phyloP scores from a whole-genome alignment of 1,140 invertebrate species.

The Thaumetopoea pityocampa region DNA sequence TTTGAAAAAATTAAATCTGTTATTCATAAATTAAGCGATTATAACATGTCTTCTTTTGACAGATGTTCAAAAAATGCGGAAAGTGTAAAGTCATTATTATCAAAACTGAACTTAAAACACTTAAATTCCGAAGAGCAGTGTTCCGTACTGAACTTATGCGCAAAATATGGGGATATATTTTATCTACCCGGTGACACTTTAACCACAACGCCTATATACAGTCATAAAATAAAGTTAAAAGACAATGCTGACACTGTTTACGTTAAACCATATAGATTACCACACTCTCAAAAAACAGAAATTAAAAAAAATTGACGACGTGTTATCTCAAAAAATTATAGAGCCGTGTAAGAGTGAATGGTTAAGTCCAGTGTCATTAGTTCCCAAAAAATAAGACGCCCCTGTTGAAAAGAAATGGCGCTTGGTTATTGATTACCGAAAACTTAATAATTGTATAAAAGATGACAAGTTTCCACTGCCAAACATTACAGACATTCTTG shows the following conservation, averaged over 20 bases:
- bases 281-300: conserved; percentile 22
- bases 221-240: conserved; percentile 29
- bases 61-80: conserved; percentile 7
- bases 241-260: conserved; percentile 23
- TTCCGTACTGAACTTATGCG: conserved; percentile 30
- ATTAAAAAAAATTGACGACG: conserved; percentile 17
- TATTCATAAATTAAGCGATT: conserved; percentile 9
- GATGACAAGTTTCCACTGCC: no score
- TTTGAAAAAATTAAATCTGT: conserved; percentile 17
- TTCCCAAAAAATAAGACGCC: conserved; percentile 21
- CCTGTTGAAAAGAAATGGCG: no score
- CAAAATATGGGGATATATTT: conserved; percentile 36
- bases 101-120: conserved; percentile 23
- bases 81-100: conserved; percentile 17
- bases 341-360: conserved; percentile 22
- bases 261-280: conserved; percentile 36
- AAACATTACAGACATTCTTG: conserved; percentile 18
- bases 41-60: conserved; percentile 19
- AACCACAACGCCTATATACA: conserved; percentile 26
- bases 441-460: no score
- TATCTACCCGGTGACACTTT: conserved; percentile 25
- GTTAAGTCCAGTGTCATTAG: conserved; percentile 22
- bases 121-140: conserved; percentile 29
- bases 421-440: no score
- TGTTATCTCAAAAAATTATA: conserved; percentile 23